Base-by-base conservation (phyloP, 2,888 invertebrate species). In the Ormia ochracea region DNA sequence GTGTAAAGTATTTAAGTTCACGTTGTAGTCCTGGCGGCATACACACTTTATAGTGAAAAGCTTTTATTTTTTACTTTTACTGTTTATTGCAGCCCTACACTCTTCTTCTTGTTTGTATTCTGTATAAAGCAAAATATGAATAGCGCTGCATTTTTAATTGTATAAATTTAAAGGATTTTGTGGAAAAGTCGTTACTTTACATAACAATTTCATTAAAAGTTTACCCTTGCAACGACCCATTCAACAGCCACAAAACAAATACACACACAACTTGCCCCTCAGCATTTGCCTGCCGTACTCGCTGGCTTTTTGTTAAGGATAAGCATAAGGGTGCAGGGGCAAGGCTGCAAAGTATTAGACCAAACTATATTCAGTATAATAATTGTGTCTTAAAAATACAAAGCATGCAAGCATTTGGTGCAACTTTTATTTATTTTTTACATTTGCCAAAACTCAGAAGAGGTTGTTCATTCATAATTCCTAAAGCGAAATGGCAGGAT, bases 131-230 rank as follows among this genome's bases (percentile, higher is more conserved):
- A 73, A 66, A 23, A 17, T 77, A 73, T 73, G 59, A 78, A 78
- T 72, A 56, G 72, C 66, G 58, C 59, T 41, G 45, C 38, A 72
- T 14, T n/a, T n/a, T 54, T 45, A 65, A 73, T 78, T 61, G 68
- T 68, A n/a, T 58, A 74, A n/a, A 58, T 63, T 68, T 41, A 73
- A 73, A 73, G 68, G 68, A 63, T 74, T 78, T 78, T 69, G 69
- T 68, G 43, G 56, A 68, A 78, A 73, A 78, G 73, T 68, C 73
- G 78, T 78, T 79, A 74, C 65, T 56, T 79, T 79, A 52, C 56
- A 69, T 59, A 79, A 75, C 74, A 79, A 74, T 65, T 65, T 79
- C 75, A 79, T 74, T 79, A 79, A 79, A 79, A 79, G 74, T 74
- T 79, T 70, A 59, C 48, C 74, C 69, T 70, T 75, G 65, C 61